These are phyloP conservation scores for Cryptocheilus praepositus DNA, from an alignment of 2,888 invertebrate species.

Conservation along the genomic window DNA sequence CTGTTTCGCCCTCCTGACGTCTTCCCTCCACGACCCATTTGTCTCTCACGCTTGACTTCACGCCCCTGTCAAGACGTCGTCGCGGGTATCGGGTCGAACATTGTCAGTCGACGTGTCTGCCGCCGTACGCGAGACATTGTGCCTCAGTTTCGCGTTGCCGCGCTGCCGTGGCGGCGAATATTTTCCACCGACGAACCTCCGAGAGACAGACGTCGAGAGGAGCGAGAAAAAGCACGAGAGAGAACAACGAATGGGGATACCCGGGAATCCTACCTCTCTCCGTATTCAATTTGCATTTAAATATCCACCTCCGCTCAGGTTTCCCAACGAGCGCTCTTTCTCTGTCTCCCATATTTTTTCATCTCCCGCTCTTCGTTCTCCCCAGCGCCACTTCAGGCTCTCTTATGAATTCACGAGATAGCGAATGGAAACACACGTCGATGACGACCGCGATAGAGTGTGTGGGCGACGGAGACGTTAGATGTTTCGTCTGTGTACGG, in stretches of 20 bases:
- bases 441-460: background rate
- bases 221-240: slow-evolving; percentile 3
- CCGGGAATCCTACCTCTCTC: slow-evolving; percentile 28
- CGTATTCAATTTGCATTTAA: slow-evolving; percentile 67
- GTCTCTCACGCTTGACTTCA: slow-evolving; percentile 21
- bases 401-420: slow-evolving; percentile 1
- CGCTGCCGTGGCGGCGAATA: slow-evolving; percentile 39
- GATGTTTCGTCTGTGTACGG: background rate
- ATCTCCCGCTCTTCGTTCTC: background rate
- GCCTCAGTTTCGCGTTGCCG: background rate
- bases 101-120: slow-evolving; percentile 17
- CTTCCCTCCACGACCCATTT: slow-evolving; percentile 14
- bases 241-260: slow-evolving; percentile 29
- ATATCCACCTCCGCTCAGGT: slow-evolving; percentile 49
- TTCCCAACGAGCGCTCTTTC: slow-evolving; percentile 19
- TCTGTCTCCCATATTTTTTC: no score
- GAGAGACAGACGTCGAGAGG: background rate
- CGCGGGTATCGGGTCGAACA: slow-evolving; percentile 3
- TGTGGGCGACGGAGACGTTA: no score
- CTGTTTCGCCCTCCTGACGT: background rate
- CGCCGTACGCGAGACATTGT: background rate
- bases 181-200: slow-evolving; percentile 33
- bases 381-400: background rate
- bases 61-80: slow-evolving; percentile 23
- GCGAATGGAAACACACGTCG: slow-evolving; percentile 27